Evolutionary conservation across 2,113 vertebrate species (phyloP).

Genomic region (Xenopus laevis): DNA sequence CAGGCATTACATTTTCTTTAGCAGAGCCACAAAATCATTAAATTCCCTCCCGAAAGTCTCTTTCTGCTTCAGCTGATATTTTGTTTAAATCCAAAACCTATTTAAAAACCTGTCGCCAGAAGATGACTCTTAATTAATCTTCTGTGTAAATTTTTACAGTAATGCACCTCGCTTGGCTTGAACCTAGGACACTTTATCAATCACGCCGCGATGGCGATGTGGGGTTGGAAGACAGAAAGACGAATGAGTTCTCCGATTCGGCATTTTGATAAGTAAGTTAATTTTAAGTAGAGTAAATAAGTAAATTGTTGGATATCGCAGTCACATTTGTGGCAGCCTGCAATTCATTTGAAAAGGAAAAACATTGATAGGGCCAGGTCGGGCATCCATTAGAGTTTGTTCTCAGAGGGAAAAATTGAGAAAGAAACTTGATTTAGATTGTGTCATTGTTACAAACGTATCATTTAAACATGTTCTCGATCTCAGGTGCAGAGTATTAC

Average conservation of each 20-base stretch:
- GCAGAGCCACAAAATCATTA: constrained; percentile 7
- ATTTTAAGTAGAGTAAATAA: constrained; percentile 76
- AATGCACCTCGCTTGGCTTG: constrained; percentile 66
- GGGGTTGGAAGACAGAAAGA: constrained; percentile 75
- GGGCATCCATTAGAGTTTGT: background rate
- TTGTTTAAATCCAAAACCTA: constrained; percentile 82
- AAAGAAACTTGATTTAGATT: constrained; percentile 21
- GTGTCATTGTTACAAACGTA: background rate
- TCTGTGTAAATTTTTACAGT: constrained; percentile 77
- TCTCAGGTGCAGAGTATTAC: background rate
- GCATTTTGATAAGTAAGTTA: constrained; percentile 80
- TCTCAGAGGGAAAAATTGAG: constrained; percentile 17
- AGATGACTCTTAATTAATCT: constrained; percentile 81
- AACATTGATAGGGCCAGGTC: constrained; percentile 19
- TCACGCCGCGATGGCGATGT: constrained; percentile 74
- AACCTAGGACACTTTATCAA: constrained; percentile 73
- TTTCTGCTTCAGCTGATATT: constrained; percentile 76
- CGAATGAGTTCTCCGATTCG: constrained; percentile 77
- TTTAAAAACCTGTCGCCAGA: constrained; percentile 78
- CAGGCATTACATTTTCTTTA: background rate
- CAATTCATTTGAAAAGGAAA: constrained; percentile 29
- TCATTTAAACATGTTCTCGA: constrained; percentile 7
- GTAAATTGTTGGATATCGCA: constrained; percentile 67
- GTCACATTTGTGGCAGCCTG: constrained; percentile 37
- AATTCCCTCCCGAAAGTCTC: constrained; percentile 50